Percentiles rank a stretch among this genome's conserved stretches.
These are phyloP conservation scores for Myiopsitta monachus DNA, from an alignment of 2,113 vertebrate species.

Conservation along the genomic window DNA sequence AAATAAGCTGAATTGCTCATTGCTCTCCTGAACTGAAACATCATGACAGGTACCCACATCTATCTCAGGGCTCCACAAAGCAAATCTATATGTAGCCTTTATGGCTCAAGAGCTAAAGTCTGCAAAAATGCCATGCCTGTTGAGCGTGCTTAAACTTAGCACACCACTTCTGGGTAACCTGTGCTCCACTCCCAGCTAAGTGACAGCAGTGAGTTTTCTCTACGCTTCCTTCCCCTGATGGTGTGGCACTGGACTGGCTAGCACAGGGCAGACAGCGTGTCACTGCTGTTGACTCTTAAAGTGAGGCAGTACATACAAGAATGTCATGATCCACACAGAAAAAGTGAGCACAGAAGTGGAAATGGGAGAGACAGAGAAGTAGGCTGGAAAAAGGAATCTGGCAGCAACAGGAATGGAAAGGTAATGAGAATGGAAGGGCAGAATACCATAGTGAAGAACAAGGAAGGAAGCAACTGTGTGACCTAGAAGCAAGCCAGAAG, in stretches of 20 bases:
- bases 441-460: not conserved
- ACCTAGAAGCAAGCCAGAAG: not conserved
- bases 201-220: not conserved
- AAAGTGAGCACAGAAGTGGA: not conserved
- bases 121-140: not conserved
- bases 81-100: not conserved
- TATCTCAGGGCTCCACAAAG: not conserved
- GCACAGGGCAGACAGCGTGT: not conserved
- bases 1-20: constrained; percentile 58
- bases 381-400: not conserved
- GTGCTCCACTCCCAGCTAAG: not conserved
- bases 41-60: constrained; percentile 39
- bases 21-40: constrained; percentile 6
- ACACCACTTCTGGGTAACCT: not conserved
- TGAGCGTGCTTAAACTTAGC: not conserved
- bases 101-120: not conserved
- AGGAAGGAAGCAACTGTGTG: not conserved
- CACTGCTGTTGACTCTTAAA: not conserved
- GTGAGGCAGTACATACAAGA: not conserved
- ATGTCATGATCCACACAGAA: not conserved
- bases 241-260: not conserved
- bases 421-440: not conserved
- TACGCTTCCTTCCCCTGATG: not conserved
- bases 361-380: not conserved
- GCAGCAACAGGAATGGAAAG: not conserved